Base-by-base conservation (phyloP, 2,888 invertebrate genomes). In the Nemurella pictetii region DNA sequence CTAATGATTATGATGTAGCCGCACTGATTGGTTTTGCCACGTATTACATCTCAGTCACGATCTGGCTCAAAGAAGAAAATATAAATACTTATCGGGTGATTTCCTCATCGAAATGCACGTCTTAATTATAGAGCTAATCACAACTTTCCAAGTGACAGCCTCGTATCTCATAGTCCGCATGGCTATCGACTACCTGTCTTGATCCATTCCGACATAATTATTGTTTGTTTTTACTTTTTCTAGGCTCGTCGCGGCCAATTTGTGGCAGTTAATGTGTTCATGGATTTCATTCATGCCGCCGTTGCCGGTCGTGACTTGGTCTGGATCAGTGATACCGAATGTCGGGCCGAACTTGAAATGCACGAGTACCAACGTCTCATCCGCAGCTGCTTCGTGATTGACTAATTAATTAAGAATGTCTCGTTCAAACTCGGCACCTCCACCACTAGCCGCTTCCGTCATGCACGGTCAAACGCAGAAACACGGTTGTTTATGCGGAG, bases 1-100 rank as follows among this genome's bases (percentile, higher is more conserved):
- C 32, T 82, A 82, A 82, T 82, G 82, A 82, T 82, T 82, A 82
- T 28, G 82, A 72, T 82, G 82, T 82, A 29, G 55, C 82, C 20
- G 36, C 3, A n/a, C 27, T 26, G 80, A 80, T 82, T 82, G 55
- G 82, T 26, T 82, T 36, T 28, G 27, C 82, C 29, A 28, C 30
- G 28, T 78, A 78, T 82, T 55, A 82, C 82, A 55, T 72, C 29
- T 36, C 55, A 82, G 82, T 82, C 82, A 82, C 82, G 82, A 82
- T 82, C n/a, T 29, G 9, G 26, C 80, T 81, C 26, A 81, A 81
- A 32, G 35, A 81, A 36, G 80, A 81, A 35, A 80, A 80, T 29
- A 80, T 28, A 29, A 80, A 75, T 26, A 28, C 28, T 75, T 26
- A 75, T 75, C 75, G 75, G 75, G 75, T 75, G 78, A 78, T 78